Conservation (phyloP, 2,797 vertebrate genomes). For the Sardinella longiceps region DNA sequence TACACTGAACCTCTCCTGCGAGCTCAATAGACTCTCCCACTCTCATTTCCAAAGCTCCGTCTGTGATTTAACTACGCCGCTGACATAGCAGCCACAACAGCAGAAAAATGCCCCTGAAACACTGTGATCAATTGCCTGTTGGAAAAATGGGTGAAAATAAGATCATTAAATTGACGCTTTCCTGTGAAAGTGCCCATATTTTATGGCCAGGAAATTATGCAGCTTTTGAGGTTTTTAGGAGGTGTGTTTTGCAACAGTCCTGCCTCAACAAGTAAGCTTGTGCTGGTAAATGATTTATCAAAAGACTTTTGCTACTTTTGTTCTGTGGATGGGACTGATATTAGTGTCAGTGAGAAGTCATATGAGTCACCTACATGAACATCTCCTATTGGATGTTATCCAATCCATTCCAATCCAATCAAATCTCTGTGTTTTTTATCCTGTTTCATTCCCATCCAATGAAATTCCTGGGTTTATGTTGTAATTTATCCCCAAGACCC, state of each 20-base stretch:
- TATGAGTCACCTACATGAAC: too few species aligned
- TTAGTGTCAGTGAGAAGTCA: too few species aligned
- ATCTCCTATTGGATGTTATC: too few species aligned
- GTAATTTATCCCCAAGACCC: background rate
- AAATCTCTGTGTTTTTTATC: background rate
- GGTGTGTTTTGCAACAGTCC: background rate
- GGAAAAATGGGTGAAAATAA: too few species aligned
- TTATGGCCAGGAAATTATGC: background rate
- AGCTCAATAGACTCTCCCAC: too few species aligned
- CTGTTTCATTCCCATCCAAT: background rate
- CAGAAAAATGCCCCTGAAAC: too few species aligned
- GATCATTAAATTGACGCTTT: background rate
- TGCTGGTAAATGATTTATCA: background rate
- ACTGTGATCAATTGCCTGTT: background rate
- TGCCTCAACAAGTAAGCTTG: background rate
- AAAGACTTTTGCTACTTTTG: too few species aligned
- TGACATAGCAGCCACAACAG: background rate
- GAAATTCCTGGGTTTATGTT: background rate
- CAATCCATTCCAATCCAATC: background rate
- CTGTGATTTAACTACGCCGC: too few species aligned
- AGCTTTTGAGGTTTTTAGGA: background rate
- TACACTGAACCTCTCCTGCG: too few species aligned
- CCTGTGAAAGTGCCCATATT: background rate
- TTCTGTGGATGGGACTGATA: too few species aligned
- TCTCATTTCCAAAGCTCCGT: too few species aligned